Evolutionary conservation across 2,888 invertebrate genomes (phyloP).

Genomic region (Criorhina ranunculi): DNA sequence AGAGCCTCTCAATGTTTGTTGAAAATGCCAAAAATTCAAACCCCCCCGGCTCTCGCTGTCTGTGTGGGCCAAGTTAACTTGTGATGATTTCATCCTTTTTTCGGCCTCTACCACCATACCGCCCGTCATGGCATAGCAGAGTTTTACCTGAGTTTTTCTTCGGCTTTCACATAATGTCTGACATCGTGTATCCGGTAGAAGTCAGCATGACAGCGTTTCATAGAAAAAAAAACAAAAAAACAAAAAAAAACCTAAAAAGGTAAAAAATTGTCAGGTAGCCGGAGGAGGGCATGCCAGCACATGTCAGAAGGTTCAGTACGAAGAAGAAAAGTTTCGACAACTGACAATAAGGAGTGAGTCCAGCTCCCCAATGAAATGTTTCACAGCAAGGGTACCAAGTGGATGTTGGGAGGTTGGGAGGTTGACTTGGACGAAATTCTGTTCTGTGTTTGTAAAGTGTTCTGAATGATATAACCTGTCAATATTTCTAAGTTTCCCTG

Average conservation of each 20-base stretch:
- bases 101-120: slow-evolving; percentile 20
- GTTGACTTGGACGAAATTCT: slow-evolving; percentile 44
- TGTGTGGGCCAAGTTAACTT: slow-evolving; percentile 36
- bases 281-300: not conserved
- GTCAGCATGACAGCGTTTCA: slow-evolving; percentile 71
- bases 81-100: slow-evolving; percentile 63
- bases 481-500: too few species aligned
- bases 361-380: slow-evolving; percentile 31
- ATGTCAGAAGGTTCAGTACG: not conserved
- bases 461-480: too few species aligned
- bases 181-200: slow-evolving; percentile 72
- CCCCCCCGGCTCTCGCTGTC: not conserved
- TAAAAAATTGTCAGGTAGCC: slow-evolving; percentile 51
- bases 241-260: slow-evolving; percentile 11
- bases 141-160: slow-evolving; percentile 69
- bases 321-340: slow-evolving; percentile 56
- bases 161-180: slow-evolving; percentile 72
- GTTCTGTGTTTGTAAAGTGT: not conserved
- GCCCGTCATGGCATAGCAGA: slow-evolving; percentile 36
- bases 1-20: slow-evolving; percentile 44
- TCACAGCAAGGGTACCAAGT: slow-evolving; percentile 4
- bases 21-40: slow-evolving; percentile 75
- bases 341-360: slow-evolving; percentile 63
- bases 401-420: not conserved
- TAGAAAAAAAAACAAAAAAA: slow-evolving; percentile 56